A percentile compares a stretch with the other conserved stretches of the same genome.
Evolutionary conservation across 1,140 invertebrate species (phyloP).

Genomic region (Psilanteris sp.): DNA sequence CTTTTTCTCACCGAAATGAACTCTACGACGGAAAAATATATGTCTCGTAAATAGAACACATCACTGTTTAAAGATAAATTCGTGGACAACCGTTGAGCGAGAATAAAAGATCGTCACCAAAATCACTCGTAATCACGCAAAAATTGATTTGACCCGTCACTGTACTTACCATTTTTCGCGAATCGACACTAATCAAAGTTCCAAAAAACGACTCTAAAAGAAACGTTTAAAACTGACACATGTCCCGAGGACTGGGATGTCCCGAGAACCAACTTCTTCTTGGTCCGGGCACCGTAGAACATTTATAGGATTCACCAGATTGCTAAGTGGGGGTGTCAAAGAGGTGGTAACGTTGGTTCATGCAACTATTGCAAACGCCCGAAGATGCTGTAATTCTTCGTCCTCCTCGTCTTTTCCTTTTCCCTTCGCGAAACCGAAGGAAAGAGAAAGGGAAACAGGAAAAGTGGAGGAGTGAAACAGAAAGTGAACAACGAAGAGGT

Average conservation of each 20-base stretch:
- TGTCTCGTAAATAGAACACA: neutral
- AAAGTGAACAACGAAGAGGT: slow-evolving; percentile 56
- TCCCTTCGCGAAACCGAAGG: slow-evolving; percentile 46
- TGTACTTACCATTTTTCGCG: slow-evolving; percentile 73
- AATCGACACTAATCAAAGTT: slow-evolving; percentile 42
- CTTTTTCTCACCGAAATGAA: too few species aligned
- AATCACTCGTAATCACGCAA: slow-evolving; percentile 14
- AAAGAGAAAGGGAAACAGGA: slow-evolving; percentile 60
- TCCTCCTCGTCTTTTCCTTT: slow-evolving; percentile 44
- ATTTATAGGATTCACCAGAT: slow-evolving; percentile 80
- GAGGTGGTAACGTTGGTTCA: slow-evolving; percentile 70
- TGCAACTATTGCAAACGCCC: slow-evolving; percentile 69
- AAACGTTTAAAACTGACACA: slow-evolving; percentile 70
- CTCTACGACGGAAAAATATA: too few species aligned
- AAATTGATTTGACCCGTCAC: slow-evolving; percentile 16
- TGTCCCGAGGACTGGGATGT: slow-evolving; percentile 73
- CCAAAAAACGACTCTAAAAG: slow-evolving; percentile 28
- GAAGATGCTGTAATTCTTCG: slow-evolving; percentile 76
- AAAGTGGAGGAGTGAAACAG: slow-evolving; percentile 52
- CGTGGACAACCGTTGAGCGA: neutral
- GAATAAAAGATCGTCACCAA: slow-evolving; percentile 1
- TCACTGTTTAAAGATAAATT: neutral
- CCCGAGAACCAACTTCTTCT: slow-evolving; percentile 77
- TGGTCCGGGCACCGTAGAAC: slow-evolving; percentile 70
- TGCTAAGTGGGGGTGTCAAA: slow-evolving; percentile 64